Evolutionary conservation across 2,113 vertebrate genomes (phyloP).

Genomic region (Xiphorhynchus elegans): DNA sequence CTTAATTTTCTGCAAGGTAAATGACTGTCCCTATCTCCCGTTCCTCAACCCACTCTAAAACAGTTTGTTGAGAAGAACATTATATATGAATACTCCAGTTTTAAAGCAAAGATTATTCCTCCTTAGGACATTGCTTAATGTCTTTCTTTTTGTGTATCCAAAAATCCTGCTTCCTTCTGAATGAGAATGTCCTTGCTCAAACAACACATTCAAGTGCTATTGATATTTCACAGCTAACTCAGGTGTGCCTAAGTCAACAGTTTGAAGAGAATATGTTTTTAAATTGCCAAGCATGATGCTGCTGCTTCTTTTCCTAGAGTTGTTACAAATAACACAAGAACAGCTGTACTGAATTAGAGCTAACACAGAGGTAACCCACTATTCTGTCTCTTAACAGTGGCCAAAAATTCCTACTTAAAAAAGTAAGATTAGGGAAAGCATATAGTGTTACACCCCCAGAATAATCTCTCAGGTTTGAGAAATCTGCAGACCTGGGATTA

Average conservation of each 20-base stretch:
- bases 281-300: not conserved
- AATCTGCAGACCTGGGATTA: not conserved
- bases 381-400: not conserved
- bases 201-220: not conserved
- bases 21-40: not conserved
- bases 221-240: not conserved
- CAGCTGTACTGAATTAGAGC: not conserved
- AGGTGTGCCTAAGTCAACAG: not conserved
- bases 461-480: not conserved
- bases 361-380: not conserved
- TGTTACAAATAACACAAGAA: not conserved
- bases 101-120: not conserved
- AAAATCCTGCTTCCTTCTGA: not conserved
- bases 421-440: not conserved
- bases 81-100: not conserved
- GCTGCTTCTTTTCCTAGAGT: not conserved
- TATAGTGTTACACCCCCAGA: not conserved
- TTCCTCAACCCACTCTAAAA: not conserved
- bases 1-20: constrained; percentile 9
- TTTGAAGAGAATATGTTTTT: not conserved
- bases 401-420: not conserved
- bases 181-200: not conserved
- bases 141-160: not conserved
- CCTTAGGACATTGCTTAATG: not conserved
- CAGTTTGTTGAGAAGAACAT: not conserved